These are phyloP conservation scores for Thera obeliscata DNA, from an alignment of 2,888 invertebrate species.

Conservation along the genomic window DNA sequence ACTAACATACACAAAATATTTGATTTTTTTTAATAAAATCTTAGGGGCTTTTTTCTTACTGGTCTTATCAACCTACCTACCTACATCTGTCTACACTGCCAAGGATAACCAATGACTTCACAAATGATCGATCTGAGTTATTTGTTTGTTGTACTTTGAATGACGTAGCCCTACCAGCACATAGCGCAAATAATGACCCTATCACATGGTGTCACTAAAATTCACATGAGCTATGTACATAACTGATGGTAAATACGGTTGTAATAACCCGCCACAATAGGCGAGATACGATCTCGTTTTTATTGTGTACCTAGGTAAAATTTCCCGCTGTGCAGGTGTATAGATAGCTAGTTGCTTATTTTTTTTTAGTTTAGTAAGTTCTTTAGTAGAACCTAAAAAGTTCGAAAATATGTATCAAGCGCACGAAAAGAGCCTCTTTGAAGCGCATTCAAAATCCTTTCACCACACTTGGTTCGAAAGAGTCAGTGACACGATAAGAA, in stretches of 20 bases:
- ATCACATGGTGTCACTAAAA: constrained; percentile 17
- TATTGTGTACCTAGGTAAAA: constrained; percentile 18
- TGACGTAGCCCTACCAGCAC: not conserved
- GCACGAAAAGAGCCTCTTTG: too few relatives aligned
- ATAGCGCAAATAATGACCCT: constrained; percentile 18
- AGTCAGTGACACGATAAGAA: too few relatives aligned
- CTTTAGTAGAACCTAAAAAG: too few relatives aligned
- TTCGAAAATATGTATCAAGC: too few relatives aligned
- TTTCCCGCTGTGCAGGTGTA: not conserved
- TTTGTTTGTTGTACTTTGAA: not conserved
- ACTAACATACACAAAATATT: too few relatives aligned
- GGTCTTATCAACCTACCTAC: too few relatives aligned
- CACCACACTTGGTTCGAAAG: too few relatives aligned
- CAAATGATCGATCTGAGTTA: not conserved
- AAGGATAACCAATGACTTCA: not conserved
- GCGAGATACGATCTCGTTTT: constrained; percentile 34
- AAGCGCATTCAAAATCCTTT: too few relatives aligned
- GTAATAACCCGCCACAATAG: constrained; percentile 16
- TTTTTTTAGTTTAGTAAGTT: too few relatives aligned
- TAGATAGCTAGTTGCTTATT: too few relatives aligned
- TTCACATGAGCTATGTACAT: constrained; percentile 7
- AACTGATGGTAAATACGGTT: constrained; percentile 21
- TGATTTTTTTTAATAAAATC: too few relatives aligned
- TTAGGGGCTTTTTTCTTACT: too few relatives aligned
- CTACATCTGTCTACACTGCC: not conserved